These are phyloP conservation scores for Drosophila pegasa DNA, from an alignment of 2,888 invertebrate genomes.

Conservation along the genomic window DNA sequence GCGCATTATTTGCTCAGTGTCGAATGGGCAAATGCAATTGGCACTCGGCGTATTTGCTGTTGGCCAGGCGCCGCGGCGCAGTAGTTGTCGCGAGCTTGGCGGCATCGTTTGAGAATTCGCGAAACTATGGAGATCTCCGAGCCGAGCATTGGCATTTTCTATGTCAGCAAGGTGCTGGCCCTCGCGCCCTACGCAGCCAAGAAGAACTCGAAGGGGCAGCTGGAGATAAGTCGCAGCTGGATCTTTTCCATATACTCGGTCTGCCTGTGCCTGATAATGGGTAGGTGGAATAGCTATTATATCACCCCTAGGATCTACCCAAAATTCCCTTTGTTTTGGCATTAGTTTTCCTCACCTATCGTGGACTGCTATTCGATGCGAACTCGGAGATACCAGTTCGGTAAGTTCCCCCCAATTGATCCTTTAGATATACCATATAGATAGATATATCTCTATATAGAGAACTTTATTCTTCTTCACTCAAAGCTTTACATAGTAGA, in stretches of 20 bases:
- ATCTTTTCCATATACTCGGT: slow-evolving; percentile 80
- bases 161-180: slow-evolving; percentile 80
- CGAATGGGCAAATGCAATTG: slow-evolving; percentile 50
- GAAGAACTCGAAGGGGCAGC: slow-evolving; percentile 74
- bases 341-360: slow-evolving; percentile 82
- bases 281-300: slow-evolving; percentile 55
- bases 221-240: slow-evolving; percentile 79
- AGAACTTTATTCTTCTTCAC: neutral
- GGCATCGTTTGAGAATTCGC: slow-evolving; percentile 17
- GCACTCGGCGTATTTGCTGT: slow-evolving; percentile 30
- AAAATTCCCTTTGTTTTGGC: neutral
- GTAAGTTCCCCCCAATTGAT: slow-evolving; percentile 59
- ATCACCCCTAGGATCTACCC: too few species aligned
- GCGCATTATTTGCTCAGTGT: slow-evolving; percentile 68
- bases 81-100: slow-evolving; percentile 27
- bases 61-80: slow-evolving; percentile 15
- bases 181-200: slow-evolving; percentile 82
- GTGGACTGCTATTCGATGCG: slow-evolving; percentile 83
- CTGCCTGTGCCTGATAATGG: slow-evolving; percentile 74
- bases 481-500: neutral
- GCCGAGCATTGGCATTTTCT: slow-evolving; percentile 81
- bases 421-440: neutral
- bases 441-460: too few species aligned
- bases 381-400: slow-evolving; percentile 83
- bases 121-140: slow-evolving; percentile 82